These are phyloP conservation scores for Dipodomys stephensi DNA, from an alignment of 2,113 vertebrate genomes.

Conservation along the genomic window DNA sequence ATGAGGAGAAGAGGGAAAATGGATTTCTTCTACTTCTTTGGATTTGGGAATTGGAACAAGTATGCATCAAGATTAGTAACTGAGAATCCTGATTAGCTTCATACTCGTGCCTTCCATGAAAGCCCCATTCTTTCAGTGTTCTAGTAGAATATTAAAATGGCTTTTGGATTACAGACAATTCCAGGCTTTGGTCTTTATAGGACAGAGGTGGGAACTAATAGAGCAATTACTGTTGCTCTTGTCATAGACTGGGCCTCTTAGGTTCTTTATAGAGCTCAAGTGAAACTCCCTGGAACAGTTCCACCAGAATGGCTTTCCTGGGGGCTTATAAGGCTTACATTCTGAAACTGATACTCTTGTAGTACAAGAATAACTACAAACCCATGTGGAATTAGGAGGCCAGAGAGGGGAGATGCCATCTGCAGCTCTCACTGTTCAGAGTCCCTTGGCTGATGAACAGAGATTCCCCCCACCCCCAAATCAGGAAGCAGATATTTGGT, in stretches of 20 bases:
- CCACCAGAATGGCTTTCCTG: conserved; percentile 68
- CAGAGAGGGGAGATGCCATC: not conserved
- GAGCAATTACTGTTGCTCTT: conserved; percentile 41
- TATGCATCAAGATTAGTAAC: not conserved
- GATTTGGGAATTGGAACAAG: conserved; percentile 54
- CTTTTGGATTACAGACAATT: conserved; percentile 66
- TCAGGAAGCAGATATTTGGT: conserved; percentile 54
- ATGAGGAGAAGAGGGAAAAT: not conserved
- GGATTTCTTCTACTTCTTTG: not conserved
- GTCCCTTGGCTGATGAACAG: not conserved
- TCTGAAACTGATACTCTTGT: conserved; percentile 63
- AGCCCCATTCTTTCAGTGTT: not conserved
- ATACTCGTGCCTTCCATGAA: not conserved
- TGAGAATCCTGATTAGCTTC: not conserved
- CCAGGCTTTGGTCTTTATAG: conserved; percentile 50
- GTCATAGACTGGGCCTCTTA: conserved; percentile 60
- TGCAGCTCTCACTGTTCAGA: not conserved
- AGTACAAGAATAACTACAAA: conserved; percentile 69
- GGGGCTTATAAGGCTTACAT: conserved; percentile 29
- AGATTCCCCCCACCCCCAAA: not conserved
- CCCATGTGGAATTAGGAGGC: conserved; percentile 27
- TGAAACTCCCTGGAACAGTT: conserved; percentile 71
- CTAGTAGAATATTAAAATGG: conserved; percentile 58
- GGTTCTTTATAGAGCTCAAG: conserved; percentile 68
- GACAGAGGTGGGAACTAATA: conserved; percentile 41